phyloP scores from a whole-genome alignment of 2,113 vertebrate genomes.

The Sinocyclocheilus grahami region DNA sequence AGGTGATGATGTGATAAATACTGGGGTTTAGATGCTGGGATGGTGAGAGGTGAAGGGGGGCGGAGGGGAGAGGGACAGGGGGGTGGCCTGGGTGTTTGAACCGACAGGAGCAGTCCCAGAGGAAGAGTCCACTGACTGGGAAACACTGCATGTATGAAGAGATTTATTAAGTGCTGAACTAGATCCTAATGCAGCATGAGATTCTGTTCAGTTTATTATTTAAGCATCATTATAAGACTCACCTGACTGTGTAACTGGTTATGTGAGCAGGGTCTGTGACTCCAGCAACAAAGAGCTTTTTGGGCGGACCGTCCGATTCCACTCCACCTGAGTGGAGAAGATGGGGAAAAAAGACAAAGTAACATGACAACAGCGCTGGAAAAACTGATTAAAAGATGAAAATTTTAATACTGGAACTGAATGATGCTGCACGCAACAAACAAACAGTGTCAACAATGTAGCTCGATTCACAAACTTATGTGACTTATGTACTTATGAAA shows the following conservation, averaged over 20 bases:
- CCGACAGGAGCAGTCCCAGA: slow-evolving; percentile 56
- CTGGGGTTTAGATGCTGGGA: slow-evolving; percentile 63
- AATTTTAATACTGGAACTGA: neutral
- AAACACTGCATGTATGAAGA: slow-evolving; percentile 64
- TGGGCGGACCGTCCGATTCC: slow-evolving; percentile 80
- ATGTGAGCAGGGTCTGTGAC: slow-evolving; percentile 74
- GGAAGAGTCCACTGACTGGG: slow-evolving; percentile 67
- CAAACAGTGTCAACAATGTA: neutral
- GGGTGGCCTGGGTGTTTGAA: slow-evolving; percentile 62
- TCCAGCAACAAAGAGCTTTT: slow-evolving; percentile 82
- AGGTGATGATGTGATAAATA: neutral
- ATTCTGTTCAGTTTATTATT: neutral
- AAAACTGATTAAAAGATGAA: neutral
- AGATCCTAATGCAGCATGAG: neutral
- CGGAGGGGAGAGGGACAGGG: slow-evolving; percentile 69
- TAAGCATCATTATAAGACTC: slow-evolving; percentile 18
- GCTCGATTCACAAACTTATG: neutral
- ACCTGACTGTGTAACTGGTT: slow-evolving; percentile 76
- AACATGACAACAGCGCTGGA: neutral
- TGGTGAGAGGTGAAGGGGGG: slow-evolving; percentile 69
- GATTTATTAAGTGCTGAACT: neutral
- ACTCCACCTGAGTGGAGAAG: slow-evolving; percentile 69
- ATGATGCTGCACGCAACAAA: no score
- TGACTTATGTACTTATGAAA: neutral
- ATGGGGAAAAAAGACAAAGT: neutral